Base-by-base conservation (phyloP, 2,888 invertebrate genomes). In the Limnephilus lunatus region DNA sequence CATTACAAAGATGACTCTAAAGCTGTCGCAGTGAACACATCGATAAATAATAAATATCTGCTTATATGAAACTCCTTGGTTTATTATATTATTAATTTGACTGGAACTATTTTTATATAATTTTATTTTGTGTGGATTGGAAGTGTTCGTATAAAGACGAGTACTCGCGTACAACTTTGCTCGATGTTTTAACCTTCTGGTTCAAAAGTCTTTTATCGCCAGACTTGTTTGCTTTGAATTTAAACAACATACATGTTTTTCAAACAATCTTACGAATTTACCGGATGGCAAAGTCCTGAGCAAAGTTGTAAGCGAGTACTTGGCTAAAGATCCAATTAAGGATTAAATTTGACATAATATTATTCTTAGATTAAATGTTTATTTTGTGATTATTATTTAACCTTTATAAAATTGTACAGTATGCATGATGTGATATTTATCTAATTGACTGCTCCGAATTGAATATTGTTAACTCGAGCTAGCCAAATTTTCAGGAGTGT, bases 341-440 rank as follows among this genome's bases (percentile, higher is more conserved):
- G 25, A 68, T 68, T 39, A 85, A 85, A 85, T 32, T 85, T 85
- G 32, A 85, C 85, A 68, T 87, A 80, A 80, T 89, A 89, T 81
- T 89, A 80, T 89, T 80, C 12, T 89, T 89, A 89, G 80, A 81
- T n/a, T 89, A 89, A 80, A 89, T 89, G 88, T 89, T 91, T 89
- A 83, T 91, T 91, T 92, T 91, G 92, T 93, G 91, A 92, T 93
- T 92, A 80, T 82, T 82, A 81, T 92, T 85, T 90, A 91, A 90
- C 89, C 85, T 93, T 89, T 88, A 30, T 39, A 4, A 25, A 85
- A 89, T 90, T 91, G 89, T 81, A 91, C 92, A 83, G 88, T 82
- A 93, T 91, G 93, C 91, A 92, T 93, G 93, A 92, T 93, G 91
- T 92, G 90, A 93, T 93, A 93, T 93, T 92, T 92, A 92, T 92